phyloP scores from a whole-genome alignment of 2,888 invertebrate species.

The Lochmaea capreae region DNA sequence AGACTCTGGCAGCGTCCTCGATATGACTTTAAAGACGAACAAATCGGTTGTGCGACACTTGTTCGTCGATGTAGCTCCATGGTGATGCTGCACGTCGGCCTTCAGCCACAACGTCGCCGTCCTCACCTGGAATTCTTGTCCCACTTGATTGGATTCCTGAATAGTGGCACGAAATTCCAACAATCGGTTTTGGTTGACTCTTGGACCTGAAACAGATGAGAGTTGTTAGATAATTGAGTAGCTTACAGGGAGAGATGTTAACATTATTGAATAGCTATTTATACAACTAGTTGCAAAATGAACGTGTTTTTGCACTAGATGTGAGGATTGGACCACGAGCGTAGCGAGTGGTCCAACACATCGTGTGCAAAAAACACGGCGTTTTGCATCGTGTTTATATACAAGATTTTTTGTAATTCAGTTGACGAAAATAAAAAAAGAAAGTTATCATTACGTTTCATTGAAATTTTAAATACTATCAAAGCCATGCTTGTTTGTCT shows the following conservation, averaged over 20 bases:
- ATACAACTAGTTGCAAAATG: too few relatives aligned
- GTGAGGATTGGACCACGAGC: too few relatives aligned
- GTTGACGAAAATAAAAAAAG: too few relatives aligned
- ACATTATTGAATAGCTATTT: too few relatives aligned
- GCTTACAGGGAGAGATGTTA: neutral
- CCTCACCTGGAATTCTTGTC: slow-evolving; percentile 77
- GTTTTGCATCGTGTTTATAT: too few relatives aligned
- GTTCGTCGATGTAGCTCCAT: slow-evolving; percentile 17
- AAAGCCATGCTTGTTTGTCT: too few relatives aligned
- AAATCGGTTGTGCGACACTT: slow-evolving; percentile 61
- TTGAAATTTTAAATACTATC: too few relatives aligned
- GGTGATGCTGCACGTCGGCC: slow-evolving; percentile 68
- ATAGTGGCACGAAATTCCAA: slow-evolving; percentile 85
- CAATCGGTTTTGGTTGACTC: slow-evolving; percentile 85
- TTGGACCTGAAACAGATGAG: slow-evolving; percentile 73
- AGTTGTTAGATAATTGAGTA: slow-evolving; percentile 8
- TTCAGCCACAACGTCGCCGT: slow-evolving; percentile 84
- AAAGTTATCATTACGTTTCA: too few relatives aligned
- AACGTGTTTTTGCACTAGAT: too few relatives aligned
- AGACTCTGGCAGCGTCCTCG: slow-evolving; percentile 68
- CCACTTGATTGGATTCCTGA: slow-evolving; percentile 65
- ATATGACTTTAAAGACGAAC: slow-evolving; percentile 64
- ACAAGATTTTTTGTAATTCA: too few relatives aligned
- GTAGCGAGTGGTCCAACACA: too few relatives aligned
- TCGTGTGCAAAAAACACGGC: too few relatives aligned